A percentile compares a stretch with the other conserved stretches of the same genome.
These are phyloP conservation scores for Falco cherrug DNA, from an alignment of 2,797 vertebrate genomes.

Conservation along the genomic window DNA sequence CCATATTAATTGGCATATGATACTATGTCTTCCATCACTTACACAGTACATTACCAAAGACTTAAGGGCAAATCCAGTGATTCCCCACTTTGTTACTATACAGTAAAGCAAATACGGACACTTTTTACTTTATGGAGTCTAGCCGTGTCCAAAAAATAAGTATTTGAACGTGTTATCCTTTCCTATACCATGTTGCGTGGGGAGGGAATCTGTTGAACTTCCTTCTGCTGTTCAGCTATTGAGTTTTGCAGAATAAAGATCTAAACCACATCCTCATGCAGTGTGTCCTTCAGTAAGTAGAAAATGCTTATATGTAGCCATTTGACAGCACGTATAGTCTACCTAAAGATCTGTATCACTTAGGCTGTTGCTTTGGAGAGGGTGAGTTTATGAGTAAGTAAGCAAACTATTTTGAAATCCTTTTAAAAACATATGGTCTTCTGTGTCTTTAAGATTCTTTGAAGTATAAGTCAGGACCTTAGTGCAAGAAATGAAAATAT, in stretches of 20 bases:
- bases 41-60: background rate
- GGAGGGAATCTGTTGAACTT: background rate
- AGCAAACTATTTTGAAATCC: constrained; percentile 33
- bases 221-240: background rate
- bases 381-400: background rate
- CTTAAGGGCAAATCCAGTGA: background rate
- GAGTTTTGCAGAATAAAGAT: background rate
- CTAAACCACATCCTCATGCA: background rate
- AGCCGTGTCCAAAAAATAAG: background rate
- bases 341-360: background rate
- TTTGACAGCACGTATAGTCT: background rate
- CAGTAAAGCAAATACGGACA: background rate
- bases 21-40: background rate
- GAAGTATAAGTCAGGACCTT: background rate
- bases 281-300: background rate
- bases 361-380: background rate
- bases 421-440: background rate
- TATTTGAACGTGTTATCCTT: background rate
- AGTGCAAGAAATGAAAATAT: constrained; percentile 16
- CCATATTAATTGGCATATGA: background rate
- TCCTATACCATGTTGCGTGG: background rate
- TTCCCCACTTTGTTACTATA: background rate
- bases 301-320: background rate
- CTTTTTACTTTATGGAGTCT: background rate
- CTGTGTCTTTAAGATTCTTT: constrained; percentile 30